Conservation (phyloP, 2,888 invertebrate genomes). For the Volucella inanis region DNA sequence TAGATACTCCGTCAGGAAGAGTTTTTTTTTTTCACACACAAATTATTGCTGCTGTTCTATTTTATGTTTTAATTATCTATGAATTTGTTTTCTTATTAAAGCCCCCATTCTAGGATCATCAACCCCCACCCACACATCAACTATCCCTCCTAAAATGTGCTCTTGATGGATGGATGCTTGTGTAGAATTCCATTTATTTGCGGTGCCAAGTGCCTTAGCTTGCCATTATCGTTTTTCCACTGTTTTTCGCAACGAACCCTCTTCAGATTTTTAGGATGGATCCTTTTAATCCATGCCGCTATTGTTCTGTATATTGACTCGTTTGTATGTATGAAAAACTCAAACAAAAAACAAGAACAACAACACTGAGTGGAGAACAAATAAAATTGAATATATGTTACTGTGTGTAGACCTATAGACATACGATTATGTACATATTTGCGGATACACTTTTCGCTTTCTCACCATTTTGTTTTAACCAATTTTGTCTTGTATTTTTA, state of each 20-base stretch:
- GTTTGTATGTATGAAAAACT: too few relatives aligned
- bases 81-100: conserved; percentile 38
- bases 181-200: conserved; percentile 53
- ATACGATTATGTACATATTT: conserved; percentile 3
- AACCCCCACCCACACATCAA: neutral
- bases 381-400: conserved; percentile 39
- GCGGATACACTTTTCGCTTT: conserved; percentile 32
- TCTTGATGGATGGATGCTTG: neutral
- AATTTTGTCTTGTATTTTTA: conserved; percentile 7
- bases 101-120: neutral
- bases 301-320: neutral
- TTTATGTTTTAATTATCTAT: conserved; percentile 54
- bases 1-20: neutral
- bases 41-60: conserved; percentile 8
- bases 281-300: conserved; percentile 45
- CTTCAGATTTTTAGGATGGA: neutral
- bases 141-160: neutral
- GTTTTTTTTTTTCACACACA: neutral
- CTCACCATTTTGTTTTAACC: conserved; percentile 40
- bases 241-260: conserved; percentile 10
- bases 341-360: too few relatives aligned
- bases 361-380: conserved; percentile 43
- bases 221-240: conserved; percentile 46
- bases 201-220: conserved; percentile 30
- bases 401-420: neutral